Conservation (phyloP, 2,888 invertebrate genomes). For the Rhodophaea formosa region DNA sequence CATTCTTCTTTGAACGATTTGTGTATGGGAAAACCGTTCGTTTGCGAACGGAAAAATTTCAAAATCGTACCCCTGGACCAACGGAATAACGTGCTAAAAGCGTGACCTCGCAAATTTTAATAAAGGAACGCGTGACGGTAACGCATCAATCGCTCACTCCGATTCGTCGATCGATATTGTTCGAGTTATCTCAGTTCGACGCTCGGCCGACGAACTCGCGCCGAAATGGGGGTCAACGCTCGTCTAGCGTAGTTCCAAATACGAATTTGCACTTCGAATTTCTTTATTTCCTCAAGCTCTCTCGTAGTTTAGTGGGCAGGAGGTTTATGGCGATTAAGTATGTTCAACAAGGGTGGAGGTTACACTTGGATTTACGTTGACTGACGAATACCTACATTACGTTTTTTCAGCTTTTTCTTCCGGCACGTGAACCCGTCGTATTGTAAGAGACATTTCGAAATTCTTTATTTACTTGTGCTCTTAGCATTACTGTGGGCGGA, state of each 20-base stretch:
- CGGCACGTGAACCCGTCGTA: too few species aligned
- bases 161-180: slow-evolving; percentile 23
- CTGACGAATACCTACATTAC: too few species aligned
- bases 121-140: slow-evolving; percentile 20
- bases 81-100: background rate
- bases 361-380: too few species aligned
- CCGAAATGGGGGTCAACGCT: slow-evolving; percentile 42
- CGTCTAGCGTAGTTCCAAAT: slow-evolving; percentile 33
- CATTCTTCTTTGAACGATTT: too few species aligned
- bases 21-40: too few species aligned
- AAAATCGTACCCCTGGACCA: background rate
- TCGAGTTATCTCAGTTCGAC: slow-evolving; percentile 23
- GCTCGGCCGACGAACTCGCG: slow-evolving; percentile 28
- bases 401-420: too few species aligned
- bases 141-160: slow-evolving; percentile 26
- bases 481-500: too few species aligned
- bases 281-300: slow-evolving; percentile 4
- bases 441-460: too few species aligned
- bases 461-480: too few species aligned
- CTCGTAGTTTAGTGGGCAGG: too few species aligned
- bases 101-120: slow-evolving; percentile 11
- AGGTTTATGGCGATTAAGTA: too few species aligned
- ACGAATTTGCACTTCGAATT: slow-evolving; percentile 11
- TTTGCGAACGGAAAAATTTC: background rate
- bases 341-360: too few species aligned